Conservation (phyloP, 1,140 invertebrate genomes). For the Bombus pyrosoma region DNA sequence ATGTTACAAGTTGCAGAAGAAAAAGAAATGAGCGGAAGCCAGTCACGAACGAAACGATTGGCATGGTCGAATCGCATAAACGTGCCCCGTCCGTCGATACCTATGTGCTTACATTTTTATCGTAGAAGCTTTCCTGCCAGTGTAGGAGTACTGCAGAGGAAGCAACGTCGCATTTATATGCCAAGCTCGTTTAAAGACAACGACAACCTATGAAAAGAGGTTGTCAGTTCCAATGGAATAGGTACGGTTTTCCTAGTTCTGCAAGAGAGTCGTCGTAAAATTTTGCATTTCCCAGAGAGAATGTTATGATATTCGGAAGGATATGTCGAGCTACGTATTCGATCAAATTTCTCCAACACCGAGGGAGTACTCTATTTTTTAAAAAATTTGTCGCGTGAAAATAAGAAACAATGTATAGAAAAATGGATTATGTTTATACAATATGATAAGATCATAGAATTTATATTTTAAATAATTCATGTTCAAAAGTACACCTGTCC, state of each 20-base stretch:
- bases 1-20: too few relatives aligned
- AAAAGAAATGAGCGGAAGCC: background rate
- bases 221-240: background rate
- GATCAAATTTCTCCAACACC: background rate
- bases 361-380: background rate
- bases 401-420: background rate
- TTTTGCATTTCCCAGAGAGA: background rate
- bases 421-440: background rate
- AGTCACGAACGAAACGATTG: conserved; percentile 8
- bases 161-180: conserved; percentile 18
- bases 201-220: conserved; percentile 25
- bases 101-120: conserved; percentile 6
- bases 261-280: conserved; percentile 1
- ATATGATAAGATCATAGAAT: too few relatives aligned
- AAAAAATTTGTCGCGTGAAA: background rate
- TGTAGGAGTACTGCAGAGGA: background rate
- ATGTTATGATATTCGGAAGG: background rate
- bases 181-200: conserved; percentile 24
- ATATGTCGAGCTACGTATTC: background rate
- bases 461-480: too few relatives aligned
- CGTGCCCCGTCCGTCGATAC: background rate
- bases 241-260: conserved; percentile 3
- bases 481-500: too few relatives aligned
- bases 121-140: background rate
- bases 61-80: conserved; percentile 11